Base-by-base conservation (phyloP, 2,888 invertebrate species). In the Agonopterix subpropinquella region DNA sequence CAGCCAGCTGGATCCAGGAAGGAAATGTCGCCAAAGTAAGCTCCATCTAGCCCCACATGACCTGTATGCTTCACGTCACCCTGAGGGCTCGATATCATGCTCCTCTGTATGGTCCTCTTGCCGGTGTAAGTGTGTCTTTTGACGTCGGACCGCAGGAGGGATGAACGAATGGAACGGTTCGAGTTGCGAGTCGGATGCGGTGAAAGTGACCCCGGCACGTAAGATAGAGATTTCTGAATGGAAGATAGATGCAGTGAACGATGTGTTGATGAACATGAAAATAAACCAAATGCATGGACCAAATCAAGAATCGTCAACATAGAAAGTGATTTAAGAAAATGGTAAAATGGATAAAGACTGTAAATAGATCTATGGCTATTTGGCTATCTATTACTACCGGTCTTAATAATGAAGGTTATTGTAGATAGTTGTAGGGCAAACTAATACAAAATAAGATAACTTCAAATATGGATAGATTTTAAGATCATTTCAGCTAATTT, bases 61-160 rank as follows among this genome's bases (percentile, higher is more conserved):
- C 92, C 90, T 0, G 98, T 99, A 76, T 99, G 99, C 67, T 98
- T 96, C 13, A 99, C 92, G 77, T 99, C 98, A 41, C 97, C 98
- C 76, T 98, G 98, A 0, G 99, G 99, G 53, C 95, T 94, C 45
- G 98, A 98, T 67, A 99, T 99, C 98, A 98, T 97, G 74, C 95
- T 95, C 8, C 96, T 93, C 51, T 95, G 91, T 49, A 97, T 89
- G 59, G 93, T 93, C 47, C 95, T 86, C 69, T 91, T 91, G 64
- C 89, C 89, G 11, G 89, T 89, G 59, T 75, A 81, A 8, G 87
- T 84, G 58, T 85, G 84, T 9, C 87, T 69, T 59, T 83, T 87
- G 43, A 89, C 86, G 58, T 91, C 91, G 4, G 85, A 82, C 39
- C 91, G 83, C 53, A 80, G 69, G 8, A 88, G 62, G 1, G 91